These are phyloP conservation scores for Cyphomyrus plagiostoma DNA, from an alignment of 2,113 vertebrate genomes.

Conservation along the genomic window DNA sequence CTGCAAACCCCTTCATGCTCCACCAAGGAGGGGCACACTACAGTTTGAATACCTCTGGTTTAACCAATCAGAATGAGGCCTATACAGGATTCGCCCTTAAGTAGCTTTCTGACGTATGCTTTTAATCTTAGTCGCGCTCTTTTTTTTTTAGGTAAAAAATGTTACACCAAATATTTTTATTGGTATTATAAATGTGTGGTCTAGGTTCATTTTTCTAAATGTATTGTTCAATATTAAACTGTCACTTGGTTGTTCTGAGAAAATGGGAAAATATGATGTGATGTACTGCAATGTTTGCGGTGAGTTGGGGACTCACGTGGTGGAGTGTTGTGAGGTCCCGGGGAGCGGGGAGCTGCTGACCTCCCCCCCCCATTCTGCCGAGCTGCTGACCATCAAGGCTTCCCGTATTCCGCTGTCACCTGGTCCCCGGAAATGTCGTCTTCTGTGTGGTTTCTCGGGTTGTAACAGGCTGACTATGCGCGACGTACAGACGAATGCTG, in stretches of 20 bases:
- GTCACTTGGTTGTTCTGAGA: conserved; percentile 60
- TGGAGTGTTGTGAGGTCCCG: background rate
- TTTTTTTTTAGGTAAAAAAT: conserved; percentile 61
- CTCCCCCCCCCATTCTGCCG: background rate
- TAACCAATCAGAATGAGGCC: conserved; percentile 22
- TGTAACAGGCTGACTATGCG: background rate
- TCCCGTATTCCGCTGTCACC: background rate
- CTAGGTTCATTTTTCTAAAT: conserved; percentile 72
- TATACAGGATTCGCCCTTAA: background rate
- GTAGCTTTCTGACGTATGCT: background rate
- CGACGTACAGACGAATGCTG: background rate
- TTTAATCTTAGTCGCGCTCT: conserved; percentile 26
- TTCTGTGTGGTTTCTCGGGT: background rate
- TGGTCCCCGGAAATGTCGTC: background rate
- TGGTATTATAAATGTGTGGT: conserved; percentile 66
- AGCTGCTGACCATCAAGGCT: background rate
- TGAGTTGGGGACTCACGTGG: background rate
- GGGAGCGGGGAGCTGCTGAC: background rate
- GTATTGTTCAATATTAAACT: conserved; percentile 72
- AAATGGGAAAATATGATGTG: conserved; percentile 29
- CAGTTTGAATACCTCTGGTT: background rate
- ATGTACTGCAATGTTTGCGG: background rate
- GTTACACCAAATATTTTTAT: conserved; percentile 76
- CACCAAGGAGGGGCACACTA: background rate
- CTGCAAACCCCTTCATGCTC: background rate